phyloP scores from a whole-genome alignment of 2,888 invertebrate genomes.

The Sinohyriopsis cumingii region DNA sequence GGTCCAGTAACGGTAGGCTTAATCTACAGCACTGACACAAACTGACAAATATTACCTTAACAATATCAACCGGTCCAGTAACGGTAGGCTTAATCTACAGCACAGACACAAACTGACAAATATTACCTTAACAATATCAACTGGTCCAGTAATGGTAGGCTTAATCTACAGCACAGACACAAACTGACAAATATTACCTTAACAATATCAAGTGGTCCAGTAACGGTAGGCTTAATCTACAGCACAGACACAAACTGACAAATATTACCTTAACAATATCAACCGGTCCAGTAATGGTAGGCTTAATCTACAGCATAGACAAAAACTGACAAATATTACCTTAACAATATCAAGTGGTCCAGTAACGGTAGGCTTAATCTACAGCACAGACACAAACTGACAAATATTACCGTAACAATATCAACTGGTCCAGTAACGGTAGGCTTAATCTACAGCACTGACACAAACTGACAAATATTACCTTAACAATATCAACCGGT shows the following conservation, averaged over 20 bases:
- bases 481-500: slow-evolving; percentile 82
- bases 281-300: no score
- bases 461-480: slow-evolving; percentile 32
- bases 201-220: slow-evolving; percentile 81
- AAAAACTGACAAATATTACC: slow-evolving; percentile 60
- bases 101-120: background rate
- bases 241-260: background rate
- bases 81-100: no score
- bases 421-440: no score
- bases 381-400: background rate
- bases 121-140: slow-evolving; percentile 80
- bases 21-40: background rate
- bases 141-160: no score
- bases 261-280: slow-evolving; percentile 79
- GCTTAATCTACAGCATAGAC: background rate
- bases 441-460: no score
- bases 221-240: no score
- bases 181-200: slow-evolving; percentile 73
- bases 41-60: slow-evolving; percentile 76
- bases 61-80: slow-evolving; percentile 79
- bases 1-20: no score
- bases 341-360: slow-evolving; percentile 83
- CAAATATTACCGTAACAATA: slow-evolving; percentile 78
- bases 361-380: no score
- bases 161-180: background rate